Base-by-base conservation (phyloP, 1,140 invertebrate species). In the Drosophila punjabiensis region DNA sequence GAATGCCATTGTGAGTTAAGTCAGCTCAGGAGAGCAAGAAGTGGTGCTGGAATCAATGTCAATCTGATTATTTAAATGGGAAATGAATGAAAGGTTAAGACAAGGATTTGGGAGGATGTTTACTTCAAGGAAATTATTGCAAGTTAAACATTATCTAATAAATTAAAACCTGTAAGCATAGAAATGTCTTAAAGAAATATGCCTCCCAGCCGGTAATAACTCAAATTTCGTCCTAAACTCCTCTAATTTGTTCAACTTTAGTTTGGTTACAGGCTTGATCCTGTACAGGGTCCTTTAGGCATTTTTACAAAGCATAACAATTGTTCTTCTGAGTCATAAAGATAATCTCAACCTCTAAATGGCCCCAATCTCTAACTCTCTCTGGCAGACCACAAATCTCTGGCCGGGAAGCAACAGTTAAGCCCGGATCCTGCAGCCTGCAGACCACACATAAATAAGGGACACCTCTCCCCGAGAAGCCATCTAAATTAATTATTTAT, bases 401-500 rank as follows among this genome's bases (percentile, higher is more conserved):
- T 48, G 39, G 33, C 64, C 8, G 33, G 39, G 63, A 85, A 85
- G 85, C 85, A 89, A 89, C 86, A 90, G 85, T 90, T 89, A 76
- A 76, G 75, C 64, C 5, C 6, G 32, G 52, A 53, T 53, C 30
- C 52, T 53, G 30, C n/a, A 52, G 24, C 9, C 16, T 18, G 50
- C 16, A 52, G 9, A 14, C 56, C 77, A 39, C 55, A 58, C 55
- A 89, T 84, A 88, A 88, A 88, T 88, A 89, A 83, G 13, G 53
- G 58, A 68, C 73, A 9, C 32, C 76, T 71, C 76, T 71, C 60
- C 59, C 58, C 20, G 48, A 37, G 48, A 68, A 45, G 64, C 63
- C 81, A 89, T 90, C 76, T 89, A 89, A 89, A 89, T 89, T 89
- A 89, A 89, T 89, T 89, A 89, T 89, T 89, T 90, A 89, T 90